A percentile compares a stretch with the other conserved stretches of the same genome.
These are phyloP conservation scores for Selenia dentaria DNA, from an alignment of 2,888 invertebrate genomes.

Conservation along the genomic window DNA sequence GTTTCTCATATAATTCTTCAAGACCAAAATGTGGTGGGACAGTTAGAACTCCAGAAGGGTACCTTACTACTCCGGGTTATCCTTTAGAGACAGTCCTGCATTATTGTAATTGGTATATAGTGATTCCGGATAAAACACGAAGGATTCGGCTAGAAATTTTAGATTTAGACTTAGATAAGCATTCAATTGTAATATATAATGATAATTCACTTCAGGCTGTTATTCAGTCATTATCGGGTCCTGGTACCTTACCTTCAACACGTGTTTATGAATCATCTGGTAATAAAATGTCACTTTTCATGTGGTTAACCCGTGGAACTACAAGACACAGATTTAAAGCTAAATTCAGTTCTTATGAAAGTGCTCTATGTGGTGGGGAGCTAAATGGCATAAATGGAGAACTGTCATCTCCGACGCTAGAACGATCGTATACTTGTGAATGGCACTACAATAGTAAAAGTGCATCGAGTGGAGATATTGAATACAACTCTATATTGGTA, in stretches of 20 bases:
- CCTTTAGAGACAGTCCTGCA: conserved; percentile 68
- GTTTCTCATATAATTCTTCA: conserved; percentile 85
- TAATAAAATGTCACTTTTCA: conserved; percentile 86
- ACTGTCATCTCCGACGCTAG: conserved; percentile 53
- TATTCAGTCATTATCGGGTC: conserved; percentile 55
- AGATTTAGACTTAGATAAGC: conserved; percentile 67
- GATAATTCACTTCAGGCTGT: conserved; percentile 72
- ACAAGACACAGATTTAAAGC: conserved; percentile 89
- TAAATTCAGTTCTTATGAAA: conserved; percentile 86
- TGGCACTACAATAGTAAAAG: conserved; percentile 56
- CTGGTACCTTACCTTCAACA: conserved; percentile 35
- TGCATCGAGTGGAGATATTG: conserved; percentile 17
- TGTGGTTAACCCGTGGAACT: conserved; percentile 75
- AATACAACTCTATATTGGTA: conserved; percentile 55
- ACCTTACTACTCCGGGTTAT: conserved; percentile 89
- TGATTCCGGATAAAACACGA: conserved; percentile 60
- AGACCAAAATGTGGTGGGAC: conserved; percentile 87
- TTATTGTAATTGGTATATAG: conserved; percentile 67
- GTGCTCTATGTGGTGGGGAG: conserved; percentile 66
- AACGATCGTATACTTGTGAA: conserved; percentile 57
- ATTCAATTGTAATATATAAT: conserved; percentile 77
- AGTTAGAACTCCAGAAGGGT: conserved; percentile 86
- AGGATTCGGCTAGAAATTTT: conserved; percentile 79
- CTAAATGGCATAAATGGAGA: conserved; percentile 51
- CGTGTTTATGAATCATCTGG: conserved; percentile 85